Percentiles rank a stretch among this genome's conserved stretches.
These are phyloP conservation scores for Drosophila parthenogenetica DNA, from an alignment of 2,888 invertebrate species.

Conservation along the genomic window DNA sequence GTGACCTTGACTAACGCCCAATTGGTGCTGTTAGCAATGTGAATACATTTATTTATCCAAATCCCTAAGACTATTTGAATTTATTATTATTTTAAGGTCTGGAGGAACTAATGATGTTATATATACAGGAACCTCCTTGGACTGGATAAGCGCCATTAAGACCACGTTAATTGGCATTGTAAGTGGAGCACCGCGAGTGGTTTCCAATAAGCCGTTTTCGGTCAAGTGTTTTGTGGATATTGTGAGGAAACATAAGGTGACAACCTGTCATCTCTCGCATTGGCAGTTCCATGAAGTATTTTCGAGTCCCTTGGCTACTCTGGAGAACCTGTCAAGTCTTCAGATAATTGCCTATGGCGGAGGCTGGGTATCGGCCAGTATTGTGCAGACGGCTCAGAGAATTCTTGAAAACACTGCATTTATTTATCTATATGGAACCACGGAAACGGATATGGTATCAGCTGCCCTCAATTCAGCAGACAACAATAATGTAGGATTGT, in stretches of 20 bases:
- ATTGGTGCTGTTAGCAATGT: slow-evolving; percentile 26
- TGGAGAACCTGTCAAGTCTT: slow-evolving; percentile 33
- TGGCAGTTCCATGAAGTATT: slow-evolving; percentile 56
- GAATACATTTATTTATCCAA: background rate
- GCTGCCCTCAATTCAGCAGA: slow-evolving; percentile 17
- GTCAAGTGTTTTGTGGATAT: slow-evolving; percentile 48
- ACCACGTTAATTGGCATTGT: slow-evolving; percentile 30
- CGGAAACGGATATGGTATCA: slow-evolving; percentile 52
- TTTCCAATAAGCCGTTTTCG: slow-evolving; percentile 49
- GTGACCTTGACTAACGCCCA: slow-evolving; percentile 55
- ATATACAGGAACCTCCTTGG: slow-evolving; percentile 48
- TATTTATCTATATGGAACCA: slow-evolving; percentile 49
- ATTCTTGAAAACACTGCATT: slow-evolving; percentile 31
- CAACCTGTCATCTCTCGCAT: slow-evolving; percentile 44
- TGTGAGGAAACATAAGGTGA: slow-evolving; percentile 56
- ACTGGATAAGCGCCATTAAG: slow-evolving; percentile 62
- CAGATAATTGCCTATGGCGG: slow-evolving; percentile 40
- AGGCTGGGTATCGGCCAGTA: slow-evolving; percentile 30
- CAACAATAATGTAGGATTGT: slow-evolving; percentile 54
- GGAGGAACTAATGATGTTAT: slow-evolving; percentile 33
- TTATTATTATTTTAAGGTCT: slow-evolving; percentile 1
- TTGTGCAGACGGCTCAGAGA: slow-evolving; percentile 11
- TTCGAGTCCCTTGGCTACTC: slow-evolving; percentile 40
- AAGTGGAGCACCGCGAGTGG: slow-evolving; percentile 52
- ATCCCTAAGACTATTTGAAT: too few relatives aligned